Evolutionary conservation across 2,888 invertebrate species (phyloP).

Genomic region (Noctua pronuba): DNA sequence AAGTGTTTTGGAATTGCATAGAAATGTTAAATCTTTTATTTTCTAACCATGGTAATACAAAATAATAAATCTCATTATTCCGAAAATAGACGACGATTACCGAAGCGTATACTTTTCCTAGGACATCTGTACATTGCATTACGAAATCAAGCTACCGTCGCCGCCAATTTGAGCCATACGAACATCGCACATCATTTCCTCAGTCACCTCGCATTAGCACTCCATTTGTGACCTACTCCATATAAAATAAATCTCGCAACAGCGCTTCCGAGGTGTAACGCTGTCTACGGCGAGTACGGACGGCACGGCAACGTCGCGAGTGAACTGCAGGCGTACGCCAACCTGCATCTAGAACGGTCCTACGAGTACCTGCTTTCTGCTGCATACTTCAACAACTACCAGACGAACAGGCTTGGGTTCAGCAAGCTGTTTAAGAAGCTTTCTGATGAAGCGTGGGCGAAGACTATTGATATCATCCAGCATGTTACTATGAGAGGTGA

Average conservation of each 20-base stretch:
- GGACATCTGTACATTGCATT: background rate
- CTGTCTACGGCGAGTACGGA: conserved; percentile 91
- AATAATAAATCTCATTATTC: background rate
- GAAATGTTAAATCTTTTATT: background rate
- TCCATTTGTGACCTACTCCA: conserved; percentile 36
- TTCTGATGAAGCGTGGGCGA: conserved; percentile 94
- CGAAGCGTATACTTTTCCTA: background rate
- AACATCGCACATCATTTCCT: background rate
- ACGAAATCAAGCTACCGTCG: background rate
- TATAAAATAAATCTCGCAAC: conserved; percentile 61
- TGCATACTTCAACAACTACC: conserved; percentile 94
- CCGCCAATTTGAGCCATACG: background rate
- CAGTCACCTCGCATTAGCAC: conserved; percentile 4
- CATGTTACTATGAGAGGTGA: conserved; percentile 94
- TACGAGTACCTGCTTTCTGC: conserved; percentile 94
- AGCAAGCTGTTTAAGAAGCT: conserved; percentile 93
- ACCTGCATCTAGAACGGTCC: conserved; percentile 93
- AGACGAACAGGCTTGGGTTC: conserved; percentile 94
- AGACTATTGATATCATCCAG: conserved; percentile 94
- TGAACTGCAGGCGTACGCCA: conserved; percentile 90
- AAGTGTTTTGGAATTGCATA: no score
- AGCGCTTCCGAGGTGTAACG: conserved; percentile 91
- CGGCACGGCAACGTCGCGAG: conserved; percentile 84
- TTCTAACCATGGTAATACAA: background rate
- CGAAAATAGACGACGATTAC: background rate